Evolutionary conservation across 2,113 vertebrate genomes (phyloP).

Genomic region (Myrmophylax atrothorax): DNA sequence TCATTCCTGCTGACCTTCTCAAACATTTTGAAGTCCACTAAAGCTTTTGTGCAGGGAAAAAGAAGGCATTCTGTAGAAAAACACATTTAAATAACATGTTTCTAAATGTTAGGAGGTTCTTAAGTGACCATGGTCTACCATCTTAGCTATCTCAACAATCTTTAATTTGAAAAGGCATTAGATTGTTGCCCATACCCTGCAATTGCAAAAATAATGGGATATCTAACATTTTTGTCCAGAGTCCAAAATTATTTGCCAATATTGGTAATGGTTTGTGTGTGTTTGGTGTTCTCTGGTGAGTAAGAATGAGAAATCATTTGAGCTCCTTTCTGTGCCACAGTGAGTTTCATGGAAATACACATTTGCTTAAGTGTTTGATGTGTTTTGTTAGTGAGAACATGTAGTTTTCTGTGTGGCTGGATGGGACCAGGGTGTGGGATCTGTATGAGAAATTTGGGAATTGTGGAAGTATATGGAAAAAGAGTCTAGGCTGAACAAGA

Average conservation of each 20-base stretch:
- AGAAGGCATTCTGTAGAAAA: neutral
- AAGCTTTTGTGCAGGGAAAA: neutral
- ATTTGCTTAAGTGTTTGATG: neutral
- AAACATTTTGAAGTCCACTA: neutral
- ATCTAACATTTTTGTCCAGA: neutral
- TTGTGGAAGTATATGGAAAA: neutral
- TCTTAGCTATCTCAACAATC: neutral
- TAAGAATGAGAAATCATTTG: neutral
- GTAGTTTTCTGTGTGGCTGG: neutral
- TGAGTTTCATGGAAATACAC: neutral
- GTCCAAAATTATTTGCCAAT: neutral
- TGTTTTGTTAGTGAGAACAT: neutral
- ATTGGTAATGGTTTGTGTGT: neutral
- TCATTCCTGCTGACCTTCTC: neutral
- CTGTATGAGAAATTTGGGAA: neutral
- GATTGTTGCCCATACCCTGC: neutral
- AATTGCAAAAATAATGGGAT: neutral
- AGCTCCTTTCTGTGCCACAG: neutral
- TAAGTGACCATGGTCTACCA: neutral
- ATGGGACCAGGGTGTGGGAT: neutral
- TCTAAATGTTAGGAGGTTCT: neutral
- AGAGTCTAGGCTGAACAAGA: neutral
- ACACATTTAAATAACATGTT: neutral
- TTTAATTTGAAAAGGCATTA: neutral
- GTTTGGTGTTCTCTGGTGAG: neutral